Evolutionary conservation across 2,888 invertebrate species (phyloP), one percentile per base, ranked within the genome.

Genomic region (Proisotoma minuta): DNA sequence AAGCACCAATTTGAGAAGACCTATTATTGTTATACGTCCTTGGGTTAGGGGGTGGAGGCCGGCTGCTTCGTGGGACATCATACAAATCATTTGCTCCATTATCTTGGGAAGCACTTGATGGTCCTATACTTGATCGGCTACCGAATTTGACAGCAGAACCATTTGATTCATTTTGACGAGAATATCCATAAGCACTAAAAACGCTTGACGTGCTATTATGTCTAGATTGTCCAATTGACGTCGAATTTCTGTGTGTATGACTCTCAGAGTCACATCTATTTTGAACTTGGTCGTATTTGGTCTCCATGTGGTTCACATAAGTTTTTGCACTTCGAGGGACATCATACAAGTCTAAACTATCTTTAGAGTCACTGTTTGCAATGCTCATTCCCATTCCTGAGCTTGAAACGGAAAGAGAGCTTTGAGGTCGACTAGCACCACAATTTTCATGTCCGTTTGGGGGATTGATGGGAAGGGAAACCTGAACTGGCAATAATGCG

Each of bases 221-320:
- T 23, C 60, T 52, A 15, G 63, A 50, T 15, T 63, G 57, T 15
- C 22, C 24, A 12, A 23, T 3, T 29, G 3, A 12, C 50, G 47
- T 34, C 34, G 15, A 34, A 15, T 8, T 12, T 18, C 4, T 8
- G 28, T 52, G 51, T 20, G 29, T 24, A 24, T 18, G n/a, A 34
- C 51, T 48, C 10, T 5, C 8, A 24, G 56, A 51, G n/a, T 61
- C 50, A 26, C 59, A 50, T 20, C 53, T 27, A 5, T 49, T 49
- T 22, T 59, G n/a, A n/a, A 69, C 56, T 4, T 69, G 65, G 40
- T 71, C 71, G 53, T 71, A 71, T 34, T 71, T 71, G 15, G 66
- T 63, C 51, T 71, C 71, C 47, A 71, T 59, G 40, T 67, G 66
- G 39, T 59, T 68, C 18, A 71, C 71, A 40, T 66, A 71, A 2